phyloP scores from a whole-genome alignment of 2,888 invertebrate species.

The Apocheima hispidaria region DNA sequence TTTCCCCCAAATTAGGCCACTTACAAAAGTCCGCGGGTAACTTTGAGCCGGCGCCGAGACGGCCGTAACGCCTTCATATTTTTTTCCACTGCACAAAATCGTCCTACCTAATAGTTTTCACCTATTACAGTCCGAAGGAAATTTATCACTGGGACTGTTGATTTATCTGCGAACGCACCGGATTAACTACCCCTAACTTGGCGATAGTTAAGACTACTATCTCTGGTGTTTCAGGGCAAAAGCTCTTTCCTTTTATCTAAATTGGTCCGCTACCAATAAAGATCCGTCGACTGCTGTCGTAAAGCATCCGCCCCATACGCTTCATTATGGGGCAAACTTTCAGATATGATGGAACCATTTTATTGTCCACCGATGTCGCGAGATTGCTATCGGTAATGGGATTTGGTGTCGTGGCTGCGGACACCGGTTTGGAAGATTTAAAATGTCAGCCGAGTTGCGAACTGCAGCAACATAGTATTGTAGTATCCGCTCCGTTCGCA shows the following conservation, averaged over 20 bases:
- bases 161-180: conserved; percentile 80
- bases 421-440: conserved; percentile 58
- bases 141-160: conserved; percentile 84
- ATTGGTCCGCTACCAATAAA: conserved; percentile 86
- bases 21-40: conserved; percentile 41
- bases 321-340: conserved; percentile 86
- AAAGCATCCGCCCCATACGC: conserved; percentile 85
- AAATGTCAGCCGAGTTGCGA: conserved; percentile 60
- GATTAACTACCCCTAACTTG: conserved; percentile 86
- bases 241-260: conserved; percentile 86
- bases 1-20: conserved; percentile 43
- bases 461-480: conserved; percentile 60
- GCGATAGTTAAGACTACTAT: conserved; percentile 86
- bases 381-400: conserved; percentile 84
- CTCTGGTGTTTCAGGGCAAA: conserved; percentile 83
- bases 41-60: conserved; percentile 38
- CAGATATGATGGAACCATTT: conserved; percentile 86
- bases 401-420: conserved; percentile 63
- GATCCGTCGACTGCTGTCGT: conserved; percentile 84
- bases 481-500: conserved; percentile 37
- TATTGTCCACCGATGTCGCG: conserved; percentile 85
- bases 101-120: conserved; percentile 83
- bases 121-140: conserved; percentile 81
- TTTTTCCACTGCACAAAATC: conserved; percentile 64
- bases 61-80: conserved; percentile 62